These are phyloP conservation scores for Drosophila siamana DNA, from an alignment of 2,888 invertebrate genomes.

Conservation along the genomic window DNA sequence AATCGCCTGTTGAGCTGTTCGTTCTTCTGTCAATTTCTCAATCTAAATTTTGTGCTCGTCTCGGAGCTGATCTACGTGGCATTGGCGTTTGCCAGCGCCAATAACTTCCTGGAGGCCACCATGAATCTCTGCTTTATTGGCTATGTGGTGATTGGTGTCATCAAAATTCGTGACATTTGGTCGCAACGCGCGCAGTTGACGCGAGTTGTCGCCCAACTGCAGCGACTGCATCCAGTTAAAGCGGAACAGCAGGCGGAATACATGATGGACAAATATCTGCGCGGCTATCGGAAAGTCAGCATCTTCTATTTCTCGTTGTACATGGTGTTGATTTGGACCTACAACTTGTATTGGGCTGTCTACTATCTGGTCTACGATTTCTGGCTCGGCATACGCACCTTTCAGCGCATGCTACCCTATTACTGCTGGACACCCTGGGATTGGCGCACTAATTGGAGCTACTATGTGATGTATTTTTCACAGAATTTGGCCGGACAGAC, in stretches of 20 bases:
- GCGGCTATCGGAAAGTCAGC: constrained; percentile 56
- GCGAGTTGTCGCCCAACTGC: constrained; percentile 61
- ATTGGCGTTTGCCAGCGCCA: constrained; percentile 63
- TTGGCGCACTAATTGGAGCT: constrained; percentile 69
- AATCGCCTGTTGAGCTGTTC: constrained; percentile 33
- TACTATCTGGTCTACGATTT: constrained; percentile 70
- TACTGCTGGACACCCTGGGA: constrained; percentile 77
- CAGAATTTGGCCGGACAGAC: constrained; percentile 75
- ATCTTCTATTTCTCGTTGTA: constrained; percentile 72
- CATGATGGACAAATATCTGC: constrained; percentile 35
- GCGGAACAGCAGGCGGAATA: constrained; percentile 50
- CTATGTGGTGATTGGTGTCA: constrained; percentile 69
- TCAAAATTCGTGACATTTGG: constrained; percentile 78
- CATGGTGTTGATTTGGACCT: constrained; percentile 76
- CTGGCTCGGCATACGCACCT: constrained; percentile 53
- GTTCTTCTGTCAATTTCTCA: constrained; percentile 63
- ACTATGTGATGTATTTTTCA: constrained; percentile 68
- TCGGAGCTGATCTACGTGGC: constrained; percentile 74
- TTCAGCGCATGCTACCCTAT: constrained; percentile 73
- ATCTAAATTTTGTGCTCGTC: constrained; percentile 68
- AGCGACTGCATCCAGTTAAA: constrained; percentile 67
- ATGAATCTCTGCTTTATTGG: constrained; percentile 78
- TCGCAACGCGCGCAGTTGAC: constrained; percentile 59
- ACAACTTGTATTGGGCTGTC: constrained; percentile 75
- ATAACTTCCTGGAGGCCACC: constrained; percentile 80